phyloP scores from a whole-genome alignment of 2,888 invertebrate genomes.

The Conomelus anceps region DNA sequence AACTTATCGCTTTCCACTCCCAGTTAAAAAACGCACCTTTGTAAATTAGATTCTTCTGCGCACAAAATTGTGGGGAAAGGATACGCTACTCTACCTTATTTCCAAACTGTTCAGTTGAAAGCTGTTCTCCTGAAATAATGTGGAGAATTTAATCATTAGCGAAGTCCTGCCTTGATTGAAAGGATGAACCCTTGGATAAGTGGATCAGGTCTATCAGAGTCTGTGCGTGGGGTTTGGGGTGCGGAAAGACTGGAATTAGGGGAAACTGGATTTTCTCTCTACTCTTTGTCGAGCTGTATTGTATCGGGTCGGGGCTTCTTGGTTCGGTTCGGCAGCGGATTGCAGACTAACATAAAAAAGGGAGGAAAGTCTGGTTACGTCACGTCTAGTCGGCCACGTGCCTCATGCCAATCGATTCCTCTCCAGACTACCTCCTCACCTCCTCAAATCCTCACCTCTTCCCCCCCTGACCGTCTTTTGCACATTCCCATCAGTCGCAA shows the following conservation, averaged over 20 bases:
- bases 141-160: background rate
- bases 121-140: background rate
- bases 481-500: too few relatives aligned
- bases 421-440: constrained; percentile 1
- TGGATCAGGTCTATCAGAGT: background rate
- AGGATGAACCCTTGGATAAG: background rate
- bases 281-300: background rate
- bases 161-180: background rate
- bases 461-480: background rate
- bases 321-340: too few relatives aligned
- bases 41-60: too few relatives aligned
- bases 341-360: background rate
- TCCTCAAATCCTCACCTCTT: background rate
- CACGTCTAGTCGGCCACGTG: constrained; percentile 1
- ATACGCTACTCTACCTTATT: background rate
- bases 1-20: too few relatives aligned
- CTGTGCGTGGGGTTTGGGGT: background rate
- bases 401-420: background rate
- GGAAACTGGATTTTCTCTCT: background rate
- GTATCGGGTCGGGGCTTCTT: background rate
- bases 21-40: too few relatives aligned
- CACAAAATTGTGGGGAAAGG: background rate
- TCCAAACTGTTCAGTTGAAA: background rate
- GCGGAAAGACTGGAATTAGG: background rate
- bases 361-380: background rate